These are phyloP conservation scores for Azorinus chamasolen DNA, from an alignment of 2,888 invertebrate genomes.

Conservation along the genomic window DNA sequence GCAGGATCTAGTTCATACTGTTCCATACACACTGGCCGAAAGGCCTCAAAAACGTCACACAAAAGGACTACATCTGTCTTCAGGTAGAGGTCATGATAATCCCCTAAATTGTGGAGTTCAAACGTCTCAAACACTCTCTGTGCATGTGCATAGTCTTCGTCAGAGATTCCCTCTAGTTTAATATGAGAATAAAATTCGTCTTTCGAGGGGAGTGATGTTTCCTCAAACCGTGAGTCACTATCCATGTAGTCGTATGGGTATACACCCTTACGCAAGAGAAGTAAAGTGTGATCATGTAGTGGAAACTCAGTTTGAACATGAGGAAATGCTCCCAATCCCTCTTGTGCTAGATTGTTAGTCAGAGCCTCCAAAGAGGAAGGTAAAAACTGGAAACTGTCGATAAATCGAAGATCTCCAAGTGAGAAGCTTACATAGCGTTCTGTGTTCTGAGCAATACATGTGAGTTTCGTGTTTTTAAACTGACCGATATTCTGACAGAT, in stretches of 20 bases:
- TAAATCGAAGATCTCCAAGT: constrained; percentile 12
- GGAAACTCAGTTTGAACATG: constrained; percentile 20
- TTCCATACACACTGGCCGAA: constrained; percentile 24
- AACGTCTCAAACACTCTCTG: constrained; percentile 11
- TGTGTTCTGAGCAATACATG: constrained; percentile 22
- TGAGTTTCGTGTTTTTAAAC: constrained; percentile 20
- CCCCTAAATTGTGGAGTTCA: constrained; percentile 21
- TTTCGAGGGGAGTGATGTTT: constrained; percentile 25
- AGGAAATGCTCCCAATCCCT: constrained; percentile 35
- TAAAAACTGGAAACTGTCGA: constrained; percentile 36
- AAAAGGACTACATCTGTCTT: constrained; percentile 47
- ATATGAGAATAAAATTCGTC: constrained; percentile 19
- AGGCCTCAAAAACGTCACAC: constrained; percentile 41
- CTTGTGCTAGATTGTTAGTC: constrained; percentile 32
- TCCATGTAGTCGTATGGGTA: constrained; percentile 50
- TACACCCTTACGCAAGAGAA: constrained; percentile 40
- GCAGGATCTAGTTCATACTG: constrained; percentile 58
- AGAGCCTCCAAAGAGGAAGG: constrained; percentile 18
- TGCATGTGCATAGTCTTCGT: constrained; percentile 32
- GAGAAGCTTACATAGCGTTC: constrained; percentile 28
- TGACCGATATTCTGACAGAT: constrained; percentile 16
- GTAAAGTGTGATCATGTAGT: constrained; percentile 12
- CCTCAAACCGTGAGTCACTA: constrained; percentile 18
- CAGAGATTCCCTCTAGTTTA: constrained; percentile 16
- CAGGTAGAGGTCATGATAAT: constrained; percentile 43